Base-by-base conservation (phyloP, 2,888 invertebrate genomes). In the Prosapia bicincta region DNA sequence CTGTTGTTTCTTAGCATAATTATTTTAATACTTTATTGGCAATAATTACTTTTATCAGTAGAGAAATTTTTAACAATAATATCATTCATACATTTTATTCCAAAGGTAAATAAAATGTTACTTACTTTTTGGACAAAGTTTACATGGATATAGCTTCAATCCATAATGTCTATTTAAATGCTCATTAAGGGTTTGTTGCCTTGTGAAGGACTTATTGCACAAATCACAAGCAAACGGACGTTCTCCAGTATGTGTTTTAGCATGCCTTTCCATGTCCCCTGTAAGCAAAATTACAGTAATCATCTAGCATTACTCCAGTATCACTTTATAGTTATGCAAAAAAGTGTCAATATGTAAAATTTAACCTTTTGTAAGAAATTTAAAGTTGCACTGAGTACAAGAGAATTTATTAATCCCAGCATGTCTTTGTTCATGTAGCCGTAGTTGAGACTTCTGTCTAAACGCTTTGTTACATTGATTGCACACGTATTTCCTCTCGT, bases 401-500 rank as follows among this genome's bases (percentile, higher is more conserved):
- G 26, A 32, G 24, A 30, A 72, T 3, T 28, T 71, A 65, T 30
- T 76, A 38, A 75, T 75, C 23, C 73, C 76, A 13, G 74, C 78
- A 70, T 80, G 80, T 3, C 77, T 72, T 32, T 76, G 76, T 28
- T 78, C 78, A 76, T 80, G 80, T 13, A 76, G 54, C 1, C 76
- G 66, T 23, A 80, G 70, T 32, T 79, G 79, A 24, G 78, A 77
- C 65, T 78, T 79, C 71, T 78, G 79, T n/a, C 77, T 75, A 70
- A 79, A 80, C 1, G 78, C 77, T 25, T 73, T 71, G 1, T 79
- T 79, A 70, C 80, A 80, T 28, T 77, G 73, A 23, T 67, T 71
- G 70, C 80, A 80, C 1, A 71, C 71, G 38, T 24, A 66, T 5
- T 65, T 32, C 10, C 66, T 25, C 24, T 26, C 54, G 25, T 66